Evolutionary conservation across 2,888 invertebrate species (phyloP), one percentile per base, ranked within the genome.

Genomic region (Eilema depressum): DNA sequence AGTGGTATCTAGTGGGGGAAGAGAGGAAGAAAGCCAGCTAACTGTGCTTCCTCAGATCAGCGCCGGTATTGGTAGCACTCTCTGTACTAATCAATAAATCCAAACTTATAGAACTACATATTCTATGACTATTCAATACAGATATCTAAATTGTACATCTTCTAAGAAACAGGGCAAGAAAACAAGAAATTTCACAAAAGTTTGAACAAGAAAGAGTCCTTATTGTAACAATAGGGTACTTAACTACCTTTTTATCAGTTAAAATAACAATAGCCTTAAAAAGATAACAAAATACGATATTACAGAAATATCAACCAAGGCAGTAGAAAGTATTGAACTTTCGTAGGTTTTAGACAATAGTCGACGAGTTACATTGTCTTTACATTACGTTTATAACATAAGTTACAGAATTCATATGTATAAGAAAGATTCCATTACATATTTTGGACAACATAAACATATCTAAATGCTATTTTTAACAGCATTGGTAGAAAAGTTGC

Each of bases 71-170:
- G n/a, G n/a, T 14, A 37, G 37, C 37, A 12, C 20, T 47, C 7
- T 20, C 53, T 8, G n/a, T n/a, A 47, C 53, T n/a, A 10, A 10
- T 20, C 2, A 53, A 14, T 20, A 20, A 47, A 20, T 20, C 47
- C 47, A 47, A 47, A 53, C n/a, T 53, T n/a, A 47, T 20, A 53
- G n/a, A n/a, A 10, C n/a, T 53, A 17, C 5, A 20, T 47, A 53
- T n/a, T n/a, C 53, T 53, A 47, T 20, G 5, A 17, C 47, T 47
- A 47, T 47, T 47, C 20, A 47, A 47, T 53, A 53, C 53, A 53
- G 53, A 53, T 53, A 53, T 47, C 47, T 53, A 53, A 53, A n/a
- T 53, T 53, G 53, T 53, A 53, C 53, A 53, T 53, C 20, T n/a
- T 53, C 2, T n/a, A 53, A 53, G 20, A n/a, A 53, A n/a, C 53